Conservation (phyloP, 2,113 vertebrate genomes). For the Entelurus aequoreus region DNA sequence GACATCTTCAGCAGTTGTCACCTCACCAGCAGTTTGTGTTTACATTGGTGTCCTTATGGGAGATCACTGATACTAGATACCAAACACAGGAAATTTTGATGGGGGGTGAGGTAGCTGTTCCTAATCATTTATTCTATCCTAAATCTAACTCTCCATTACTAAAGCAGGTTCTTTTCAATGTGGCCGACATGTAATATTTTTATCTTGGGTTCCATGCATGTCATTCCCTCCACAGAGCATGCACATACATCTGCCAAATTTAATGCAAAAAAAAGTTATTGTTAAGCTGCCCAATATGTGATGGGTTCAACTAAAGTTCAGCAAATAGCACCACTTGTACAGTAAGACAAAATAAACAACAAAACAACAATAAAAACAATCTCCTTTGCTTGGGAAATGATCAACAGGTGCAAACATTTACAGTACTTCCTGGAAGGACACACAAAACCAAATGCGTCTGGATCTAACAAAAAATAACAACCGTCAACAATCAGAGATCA, state of each 20-base stretch:
- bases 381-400: slow-evolving; percentile 9
- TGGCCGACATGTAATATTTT: not conserved
- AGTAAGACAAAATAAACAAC: slow-evolving; percentile 3
- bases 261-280: not conserved
- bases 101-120: too few species aligned
- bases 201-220: not conserved
- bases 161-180: too few species aligned
- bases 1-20: slow-evolving; percentile 29
- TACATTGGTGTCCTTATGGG: not conserved
- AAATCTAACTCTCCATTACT: too few species aligned
- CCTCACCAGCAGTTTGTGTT: slow-evolving; percentile 2
- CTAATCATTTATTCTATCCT: too few species aligned
- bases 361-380: not conserved
- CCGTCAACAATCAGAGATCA: too few species aligned
- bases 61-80: too few species aligned
- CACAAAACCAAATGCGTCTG: too few species aligned
- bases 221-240: not conserved
- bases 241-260: not conserved
- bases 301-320: slow-evolving; percentile 2
- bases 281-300: not conserved
- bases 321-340: not conserved
- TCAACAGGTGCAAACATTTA: slow-evolving; percentile 25
- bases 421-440: not conserved
- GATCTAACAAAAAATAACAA: too few species aligned
- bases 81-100: too few species aligned